A percentile compares a stretch with the other conserved stretches of the same genome.
Evolutionary conservation across 2,888 invertebrate genomes (phyloP).

Genomic region (Galeruca laticollis): DNA sequence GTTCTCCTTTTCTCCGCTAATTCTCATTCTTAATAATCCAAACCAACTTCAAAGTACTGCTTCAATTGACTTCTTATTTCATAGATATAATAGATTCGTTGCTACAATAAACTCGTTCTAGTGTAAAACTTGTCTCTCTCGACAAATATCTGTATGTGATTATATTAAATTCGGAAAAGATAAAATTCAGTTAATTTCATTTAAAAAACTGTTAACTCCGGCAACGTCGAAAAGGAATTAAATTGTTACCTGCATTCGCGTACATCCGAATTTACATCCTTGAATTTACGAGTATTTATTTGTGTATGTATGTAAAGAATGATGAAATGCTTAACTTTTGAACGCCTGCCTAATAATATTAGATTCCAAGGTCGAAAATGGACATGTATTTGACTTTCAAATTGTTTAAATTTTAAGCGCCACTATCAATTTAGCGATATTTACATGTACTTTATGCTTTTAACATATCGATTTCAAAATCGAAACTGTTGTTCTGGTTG

Average conservation of each 20-base stretch:
- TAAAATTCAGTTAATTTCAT: too few species aligned
- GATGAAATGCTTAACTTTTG: constrained; percentile 27
- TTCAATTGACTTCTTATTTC: too few species aligned
- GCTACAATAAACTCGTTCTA: too few species aligned
- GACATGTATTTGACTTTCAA: constrained; percentile 12
- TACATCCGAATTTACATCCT: constrained; percentile 15
- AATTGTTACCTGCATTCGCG: not conserved
- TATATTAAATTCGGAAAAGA: too few species aligned
- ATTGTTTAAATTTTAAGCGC: constrained; percentile 5
- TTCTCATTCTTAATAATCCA: too few species aligned
- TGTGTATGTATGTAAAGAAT: constrained; percentile 15
- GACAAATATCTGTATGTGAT: too few species aligned
- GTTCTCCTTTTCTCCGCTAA: too few species aligned
- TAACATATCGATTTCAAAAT: not conserved
- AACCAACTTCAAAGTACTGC: too few species aligned
- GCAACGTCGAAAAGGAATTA: not conserved
- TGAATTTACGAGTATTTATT: constrained; percentile 6
- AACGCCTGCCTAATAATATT: constrained; percentile 5
- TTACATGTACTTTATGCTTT: not conserved
- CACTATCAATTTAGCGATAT: not conserved
- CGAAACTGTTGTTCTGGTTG: too few species aligned
- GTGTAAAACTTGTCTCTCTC: too few species aligned
- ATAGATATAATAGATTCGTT: too few species aligned
- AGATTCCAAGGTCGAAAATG: constrained; percentile 12
- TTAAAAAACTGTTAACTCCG: not conserved